phyloP scores from a whole-genome alignment of 2,888 invertebrate genomes.

The Ypsolopha scabrella region DNA sequence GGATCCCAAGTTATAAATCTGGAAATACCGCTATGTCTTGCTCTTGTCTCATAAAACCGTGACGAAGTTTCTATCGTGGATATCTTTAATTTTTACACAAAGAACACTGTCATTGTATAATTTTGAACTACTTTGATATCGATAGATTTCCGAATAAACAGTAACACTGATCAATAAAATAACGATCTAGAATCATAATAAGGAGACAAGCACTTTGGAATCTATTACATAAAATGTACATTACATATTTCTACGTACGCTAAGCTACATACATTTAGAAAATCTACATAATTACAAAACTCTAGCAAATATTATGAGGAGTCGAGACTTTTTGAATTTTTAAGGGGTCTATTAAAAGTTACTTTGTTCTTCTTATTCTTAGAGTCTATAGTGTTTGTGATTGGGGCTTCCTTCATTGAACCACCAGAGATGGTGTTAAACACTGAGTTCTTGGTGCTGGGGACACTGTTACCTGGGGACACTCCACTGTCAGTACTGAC shows the following conservation, averaged over 20 bases:
- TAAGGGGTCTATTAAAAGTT: slow-evolving; percentile 42
- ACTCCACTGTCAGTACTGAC: slow-evolving; percentile 59
- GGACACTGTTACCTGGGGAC: slow-evolving; percentile 54
- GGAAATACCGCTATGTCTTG: too few relatives aligned
- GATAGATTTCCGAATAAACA: slow-evolving; percentile 8
- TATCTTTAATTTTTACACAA: too few relatives aligned
- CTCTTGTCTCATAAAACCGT: too few relatives aligned
- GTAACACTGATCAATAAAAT: slow-evolving; percentile 44
- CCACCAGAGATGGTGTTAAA: slow-evolving; percentile 23
- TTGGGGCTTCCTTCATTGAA: slow-evolving; percentile 11
- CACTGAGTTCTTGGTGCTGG: slow-evolving; percentile 48
- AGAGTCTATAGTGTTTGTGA: slow-evolving; percentile 27
- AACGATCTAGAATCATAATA: slow-evolving; percentile 36
- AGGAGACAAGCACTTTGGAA: slow-evolving; percentile 53
- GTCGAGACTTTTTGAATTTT: slow-evolving; percentile 64
- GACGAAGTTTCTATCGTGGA: too few relatives aligned
- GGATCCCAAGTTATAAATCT: too few relatives aligned
- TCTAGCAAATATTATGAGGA: slow-evolving; percentile 34
- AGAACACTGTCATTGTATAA: too few relatives aligned
- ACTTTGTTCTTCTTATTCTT: slow-evolving; percentile 49
- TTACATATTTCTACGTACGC: slow-evolving; percentile 36
- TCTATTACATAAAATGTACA: slow-evolving; percentile 40
- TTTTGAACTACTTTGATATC: too few relatives aligned
- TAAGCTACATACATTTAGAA: slow-evolving; percentile 60
- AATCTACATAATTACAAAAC: slow-evolving; percentile 67